phyloP scores from a whole-genome alignment of 2,888 invertebrate species.

The Adelognathus sp. region DNA sequence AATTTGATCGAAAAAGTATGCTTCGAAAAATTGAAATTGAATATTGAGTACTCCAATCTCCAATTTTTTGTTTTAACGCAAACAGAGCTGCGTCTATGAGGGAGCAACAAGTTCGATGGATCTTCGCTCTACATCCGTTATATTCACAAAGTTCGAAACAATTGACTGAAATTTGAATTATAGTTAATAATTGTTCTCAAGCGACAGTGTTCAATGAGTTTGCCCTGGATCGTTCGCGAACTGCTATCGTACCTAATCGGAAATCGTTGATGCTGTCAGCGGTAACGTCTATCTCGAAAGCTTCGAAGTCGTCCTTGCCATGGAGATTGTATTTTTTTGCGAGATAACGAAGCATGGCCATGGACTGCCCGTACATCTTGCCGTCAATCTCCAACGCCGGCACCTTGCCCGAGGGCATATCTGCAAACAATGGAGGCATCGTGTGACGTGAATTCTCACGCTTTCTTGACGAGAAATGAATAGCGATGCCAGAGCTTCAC shows the following conservation, averaged over 20 bases:
- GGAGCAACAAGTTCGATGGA: too few relatives aligned
- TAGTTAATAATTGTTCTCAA: too few relatives aligned
- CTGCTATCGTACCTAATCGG: slow-evolving; percentile 79
- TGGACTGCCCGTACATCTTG: slow-evolving; percentile 79
- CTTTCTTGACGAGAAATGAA: too few relatives aligned
- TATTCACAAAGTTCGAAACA: too few relatives aligned
- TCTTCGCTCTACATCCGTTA: too few relatives aligned
- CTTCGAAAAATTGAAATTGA: too few relatives aligned
- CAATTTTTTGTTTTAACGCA: too few relatives aligned
- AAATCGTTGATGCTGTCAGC: slow-evolving; percentile 82
- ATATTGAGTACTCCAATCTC: too few relatives aligned
- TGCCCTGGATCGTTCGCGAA: background rate
- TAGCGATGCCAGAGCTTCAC: background rate
- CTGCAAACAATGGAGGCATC: slow-evolving; percentile 66
- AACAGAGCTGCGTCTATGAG: background rate
- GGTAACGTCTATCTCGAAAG: slow-evolving; percentile 81
- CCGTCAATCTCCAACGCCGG: slow-evolving; percentile 82
- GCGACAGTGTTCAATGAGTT: too few relatives aligned
- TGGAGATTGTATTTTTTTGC: slow-evolving; percentile 82
- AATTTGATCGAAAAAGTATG: too few relatives aligned
- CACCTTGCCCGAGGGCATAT: slow-evolving; percentile 81
- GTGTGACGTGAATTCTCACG: background rate
- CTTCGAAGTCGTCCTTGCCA: slow-evolving; percentile 82
- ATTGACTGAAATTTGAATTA: too few relatives aligned
- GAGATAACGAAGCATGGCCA: slow-evolving; percentile 83